Evolutionary conservation across 2,113 vertebrate species (phyloP), one percentile per base, ranked within the genome.

Genomic region (Eulemur rufifrons): DNA sequence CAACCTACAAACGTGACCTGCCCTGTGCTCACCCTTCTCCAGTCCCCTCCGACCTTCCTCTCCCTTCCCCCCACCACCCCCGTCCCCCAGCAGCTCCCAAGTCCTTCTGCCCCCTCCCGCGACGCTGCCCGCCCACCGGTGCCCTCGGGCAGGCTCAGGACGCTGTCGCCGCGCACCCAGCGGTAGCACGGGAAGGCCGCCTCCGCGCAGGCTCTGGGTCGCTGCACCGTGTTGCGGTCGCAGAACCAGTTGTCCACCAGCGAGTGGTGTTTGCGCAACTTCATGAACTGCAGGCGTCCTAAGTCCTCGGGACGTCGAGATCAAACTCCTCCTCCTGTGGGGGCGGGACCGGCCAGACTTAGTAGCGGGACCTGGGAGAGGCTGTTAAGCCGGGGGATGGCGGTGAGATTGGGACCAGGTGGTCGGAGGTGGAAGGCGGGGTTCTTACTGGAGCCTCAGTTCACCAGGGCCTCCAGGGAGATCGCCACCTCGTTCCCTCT

Each of bases 131-230:
- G 37, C 96, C 95, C 93, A 99, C 99, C 99, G 13, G 98, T 97
- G 71, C 99, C 99, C 81, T 99, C 99, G 5, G 99, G 97, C 45
- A 99, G 95, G 95, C 98, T 98, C 93, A 99, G 8, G 27, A 89
- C 81, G 5, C 95, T 54, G 1, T 98, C 76, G 12, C 99, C 99
- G 20, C 98, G 96, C 25, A 99, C 94, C 99, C 99, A 99, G 68
- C 98, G 95, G 97, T 99, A 99, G 96, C 99, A 99, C 1, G 99
- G 99, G 95, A 99, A 99, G 34, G 92, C 29, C 0, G 92, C 97
- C 61, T 98, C 96, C 13, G 39, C 92, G 29, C 91, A 73, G 89
- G 91, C 63, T 17, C 61, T 54, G 34, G 47, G 47, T 1, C 47
- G 10, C 47, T 50, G 47, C 47, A 50, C 47, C 47, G 47, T 50